These are phyloP conservation scores for Pipistrellus nathusii DNA, from an alignment of 2,797 vertebrate species.

Conservation along the genomic window DNA sequence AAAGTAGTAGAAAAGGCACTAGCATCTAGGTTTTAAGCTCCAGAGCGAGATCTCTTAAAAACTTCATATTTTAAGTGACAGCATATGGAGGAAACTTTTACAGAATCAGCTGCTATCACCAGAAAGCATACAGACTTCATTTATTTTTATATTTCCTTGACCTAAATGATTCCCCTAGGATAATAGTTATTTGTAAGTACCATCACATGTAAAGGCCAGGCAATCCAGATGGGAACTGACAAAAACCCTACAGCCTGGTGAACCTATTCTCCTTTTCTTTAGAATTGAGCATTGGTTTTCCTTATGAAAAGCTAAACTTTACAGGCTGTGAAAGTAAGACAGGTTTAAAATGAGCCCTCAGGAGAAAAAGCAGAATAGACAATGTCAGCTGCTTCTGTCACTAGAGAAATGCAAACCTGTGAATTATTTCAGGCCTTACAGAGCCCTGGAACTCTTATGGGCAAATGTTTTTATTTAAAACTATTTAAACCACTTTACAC, in stretches of 20 bases:
- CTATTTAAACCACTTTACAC: conserved; percentile 51
- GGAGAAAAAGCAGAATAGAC: neutral
- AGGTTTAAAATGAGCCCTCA: neutral
- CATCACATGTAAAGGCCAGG: neutral
- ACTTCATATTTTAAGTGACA: conserved; percentile 34
- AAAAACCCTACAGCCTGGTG: neutral
- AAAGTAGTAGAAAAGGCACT: conserved; percentile 38
- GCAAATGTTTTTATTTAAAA: conserved; percentile 48
- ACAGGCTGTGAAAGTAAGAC: neutral
- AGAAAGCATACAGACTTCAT: conserved; percentile 2
- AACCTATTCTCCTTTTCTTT: neutral
- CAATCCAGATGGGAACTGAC: neutral
- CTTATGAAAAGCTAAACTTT: conserved; percentile 32
- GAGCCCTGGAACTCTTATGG: conserved; percentile 40
- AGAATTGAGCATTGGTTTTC: conserved; percentile 57
- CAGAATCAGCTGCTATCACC: neutral
- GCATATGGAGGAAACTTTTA: neutral
- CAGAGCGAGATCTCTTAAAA: conserved; percentile 17
- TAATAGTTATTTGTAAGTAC: conserved; percentile 34
- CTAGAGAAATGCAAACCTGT: conserved; percentile 36
- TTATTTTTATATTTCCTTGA: conserved; percentile 49
- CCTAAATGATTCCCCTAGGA: conserved; percentile 37
- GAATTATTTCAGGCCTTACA: conserved; percentile 4
- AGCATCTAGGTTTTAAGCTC: conserved; percentile 12
- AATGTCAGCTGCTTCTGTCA: conserved; percentile 30